Percentiles rank a stretch among this genome's conserved stretches.
Evolutionary conservation across 2,888 invertebrate species (phyloP).

Genomic region (Tryphoninae sp.): DNA sequence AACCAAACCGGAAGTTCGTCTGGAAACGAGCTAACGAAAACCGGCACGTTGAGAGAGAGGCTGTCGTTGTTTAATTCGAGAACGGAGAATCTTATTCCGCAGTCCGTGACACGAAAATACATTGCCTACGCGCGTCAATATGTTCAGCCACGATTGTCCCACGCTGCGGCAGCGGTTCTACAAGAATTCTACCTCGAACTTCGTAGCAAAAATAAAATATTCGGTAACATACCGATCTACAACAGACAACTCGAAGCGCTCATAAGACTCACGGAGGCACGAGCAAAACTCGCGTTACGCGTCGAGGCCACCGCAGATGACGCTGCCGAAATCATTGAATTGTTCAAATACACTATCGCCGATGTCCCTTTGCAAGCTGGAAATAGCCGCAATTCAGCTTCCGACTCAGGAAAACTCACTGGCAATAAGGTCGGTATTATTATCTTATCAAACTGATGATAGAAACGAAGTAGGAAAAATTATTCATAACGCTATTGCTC

Average conservation of each 20-base stretch:
- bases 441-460: conserved; percentile 43
- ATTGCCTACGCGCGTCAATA: conserved; percentile 95
- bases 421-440: conserved; percentile 76
- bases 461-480: conserved; percentile 14
- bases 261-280: conserved; percentile 92
- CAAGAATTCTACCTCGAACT: conserved; percentile 92
- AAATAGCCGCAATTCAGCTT: conserved; percentile 83
- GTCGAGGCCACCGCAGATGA: conserved; percentile 90
- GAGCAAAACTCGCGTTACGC: conserved; percentile 93
- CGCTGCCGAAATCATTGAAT: conserved; percentile 92
- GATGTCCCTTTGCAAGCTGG: conserved; percentile 63
- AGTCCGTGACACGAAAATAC: conserved; percentile 91
- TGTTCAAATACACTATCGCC: conserved; percentile 87
- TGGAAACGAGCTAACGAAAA: conserved; percentile 5
- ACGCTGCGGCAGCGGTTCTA: conserved; percentile 87
- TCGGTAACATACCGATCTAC: conserved; percentile 88
- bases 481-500: conserved; percentile 74
- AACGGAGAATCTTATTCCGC: conserved; percentile 88
- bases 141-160: conserved; percentile 90
- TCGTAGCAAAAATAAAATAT: conserved; percentile 85
- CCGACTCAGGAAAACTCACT: conserved; percentile 82
- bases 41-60: conserved; percentile 66
- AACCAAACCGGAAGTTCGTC: conserved; percentile 32
- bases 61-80: conserved; percentile 83
- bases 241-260: conserved; percentile 94